Conservation (phyloP, 2,113 vertebrate genomes). For the Eupsittula cactorum region DNA sequence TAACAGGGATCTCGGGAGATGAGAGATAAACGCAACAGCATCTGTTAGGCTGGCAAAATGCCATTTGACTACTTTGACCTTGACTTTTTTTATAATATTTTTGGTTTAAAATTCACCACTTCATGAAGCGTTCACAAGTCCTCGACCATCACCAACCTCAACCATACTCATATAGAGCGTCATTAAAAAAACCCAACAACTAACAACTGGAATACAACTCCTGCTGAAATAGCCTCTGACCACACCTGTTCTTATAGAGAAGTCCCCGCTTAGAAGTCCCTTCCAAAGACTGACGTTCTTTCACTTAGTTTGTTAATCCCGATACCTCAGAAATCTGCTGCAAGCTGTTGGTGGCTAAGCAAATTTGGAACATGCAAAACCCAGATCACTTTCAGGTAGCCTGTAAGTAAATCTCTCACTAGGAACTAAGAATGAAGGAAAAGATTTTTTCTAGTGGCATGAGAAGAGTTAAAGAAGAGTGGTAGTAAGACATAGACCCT, state of each 20-base stretch:
- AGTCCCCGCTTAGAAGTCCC: neutral
- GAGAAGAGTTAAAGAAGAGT: neutral
- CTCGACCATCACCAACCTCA: neutral
- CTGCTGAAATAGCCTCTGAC: neutral
- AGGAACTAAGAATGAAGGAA: neutral
- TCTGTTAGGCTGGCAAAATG: constrained; percentile 23
- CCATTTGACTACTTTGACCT: constrained; percentile 1
- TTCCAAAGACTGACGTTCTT: neutral
- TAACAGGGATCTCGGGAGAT: neutral
- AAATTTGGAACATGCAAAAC: neutral
- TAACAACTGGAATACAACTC: neutral
- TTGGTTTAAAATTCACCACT: constrained; percentile 10
- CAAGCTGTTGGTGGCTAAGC: neutral
- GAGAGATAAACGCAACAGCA: constrained; percentile 6
- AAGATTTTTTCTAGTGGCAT: neutral
- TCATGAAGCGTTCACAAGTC: neutral
- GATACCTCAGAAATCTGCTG: neutral
- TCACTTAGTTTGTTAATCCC: neutral
- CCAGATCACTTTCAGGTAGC: neutral
- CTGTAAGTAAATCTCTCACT: neutral
- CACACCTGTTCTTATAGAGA: neutral
- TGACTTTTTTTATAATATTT: constrained; percentile 6
- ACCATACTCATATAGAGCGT: neutral
- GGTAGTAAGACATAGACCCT: neutral
- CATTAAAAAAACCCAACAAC: neutral